Evolutionary conservation across 2,888 invertebrate species (phyloP), one percentile per base, ranked within the genome.

Genomic region (Notocelia uddmanniana): DNA sequence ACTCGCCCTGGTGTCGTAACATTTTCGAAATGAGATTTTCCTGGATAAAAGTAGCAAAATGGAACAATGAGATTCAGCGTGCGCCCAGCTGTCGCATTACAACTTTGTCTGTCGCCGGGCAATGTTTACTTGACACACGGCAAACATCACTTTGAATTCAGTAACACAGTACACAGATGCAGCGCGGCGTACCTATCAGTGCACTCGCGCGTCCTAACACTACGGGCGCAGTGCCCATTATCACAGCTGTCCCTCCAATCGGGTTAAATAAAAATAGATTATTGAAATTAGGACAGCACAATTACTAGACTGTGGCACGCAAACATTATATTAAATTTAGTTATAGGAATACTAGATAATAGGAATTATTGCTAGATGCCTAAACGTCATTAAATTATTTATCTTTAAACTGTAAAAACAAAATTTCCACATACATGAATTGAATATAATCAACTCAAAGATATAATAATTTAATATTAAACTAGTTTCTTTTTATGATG

Each of bases 51-150:
- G 79, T 77, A 80, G 80, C 75, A 81, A 83, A 87, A 80, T 83
- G 81, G 84, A 83, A 85, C 85, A 85, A 86, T 84, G 84, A 81
- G 82, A 85, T 88, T 86, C 85, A 79, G 78, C 74, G 59, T 59
- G 78, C 79, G 78, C 79, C 68, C 88, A 88, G 84, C 84, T 86
- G 88, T 84, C 82, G 83, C 78, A 79, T 83, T 82, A 85, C 80
- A 86, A 86, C 78, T 86, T 85, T 76, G 77, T 74, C 76, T 68
- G 73, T 77, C 76, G 75, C 74, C 73, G 71, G 64, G 59, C 74
- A 75, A 72, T 82, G 80, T 85, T 86, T 84, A 82, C 80, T 69
- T 76, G 78, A 79, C 80, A 80, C 79, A 84, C 81, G 64, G 78
- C 80, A 82, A 83, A 83, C 81, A 80, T 78, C 77, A 76, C 76